Conservation (phyloP, 2,797 vertebrate species). For the Neosilurus mollespiculum region DNA sequence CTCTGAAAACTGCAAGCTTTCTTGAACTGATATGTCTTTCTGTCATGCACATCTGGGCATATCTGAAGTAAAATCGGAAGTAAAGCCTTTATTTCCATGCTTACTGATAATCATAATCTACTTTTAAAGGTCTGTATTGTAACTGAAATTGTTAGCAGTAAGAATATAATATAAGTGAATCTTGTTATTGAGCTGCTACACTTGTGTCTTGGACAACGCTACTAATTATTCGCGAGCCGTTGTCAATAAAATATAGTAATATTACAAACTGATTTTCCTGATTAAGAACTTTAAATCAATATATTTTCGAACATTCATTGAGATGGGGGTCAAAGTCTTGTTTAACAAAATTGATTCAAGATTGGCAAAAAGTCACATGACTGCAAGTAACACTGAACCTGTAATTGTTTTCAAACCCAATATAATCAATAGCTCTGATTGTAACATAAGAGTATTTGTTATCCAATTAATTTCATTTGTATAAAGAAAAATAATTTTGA, state of each 20-base stretch:
- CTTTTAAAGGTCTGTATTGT: neutral
- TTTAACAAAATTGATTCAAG: neutral
- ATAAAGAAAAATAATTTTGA: neutral
- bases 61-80: neutral
- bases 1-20: neutral
- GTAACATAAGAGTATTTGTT: neutral
- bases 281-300: conserved; percentile 2
- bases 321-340: neutral
- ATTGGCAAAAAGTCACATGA: neutral
- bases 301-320: neutral
- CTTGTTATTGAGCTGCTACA: too few species aligned
- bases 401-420: neutral
- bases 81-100: neutral
- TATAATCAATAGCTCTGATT: neutral
- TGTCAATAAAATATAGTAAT: neutral
- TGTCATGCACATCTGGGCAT: neutral
- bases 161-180: neutral
- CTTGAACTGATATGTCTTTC: neutral
- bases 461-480: neutral
- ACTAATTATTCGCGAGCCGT: neutral
- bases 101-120: neutral
- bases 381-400: neutral
- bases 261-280: neutral
- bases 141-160: neutral
- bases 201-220: neutral